Evolutionary conservation across 2,888 invertebrate genomes (phyloP).

Genomic region (Polydrusus tereticollis): DNA sequence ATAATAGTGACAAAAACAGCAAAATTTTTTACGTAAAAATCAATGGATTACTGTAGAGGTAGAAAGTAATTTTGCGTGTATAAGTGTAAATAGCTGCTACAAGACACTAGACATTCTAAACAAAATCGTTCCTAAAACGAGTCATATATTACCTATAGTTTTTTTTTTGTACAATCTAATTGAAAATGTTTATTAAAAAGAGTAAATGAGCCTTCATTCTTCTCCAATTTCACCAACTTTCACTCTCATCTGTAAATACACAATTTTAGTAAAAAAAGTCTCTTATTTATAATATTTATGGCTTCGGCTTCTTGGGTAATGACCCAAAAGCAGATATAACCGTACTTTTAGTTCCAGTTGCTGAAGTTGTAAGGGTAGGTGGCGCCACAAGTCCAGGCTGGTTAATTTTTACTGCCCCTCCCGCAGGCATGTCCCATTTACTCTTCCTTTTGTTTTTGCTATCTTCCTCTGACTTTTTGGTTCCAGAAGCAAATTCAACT

Average conservation of each 20-base stretch:
- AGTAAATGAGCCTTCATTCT: conserved; percentile 13
- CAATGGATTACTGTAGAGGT: too few species aligned
- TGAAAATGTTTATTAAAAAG: conserved; percentile 4
- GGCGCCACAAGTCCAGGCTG: conserved; percentile 77
- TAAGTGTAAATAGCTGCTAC: too few species aligned
- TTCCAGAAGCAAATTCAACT: conserved; percentile 85
- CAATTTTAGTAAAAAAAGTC: conserved; percentile 9
- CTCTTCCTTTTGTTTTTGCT: conserved; percentile 89
- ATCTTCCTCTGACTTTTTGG: conserved; percentile 77
- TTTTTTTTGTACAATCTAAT: neutral
- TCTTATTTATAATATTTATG: conserved; percentile 19
- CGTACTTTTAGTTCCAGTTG: conserved; percentile 91
- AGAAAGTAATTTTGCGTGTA: too few species aligned
- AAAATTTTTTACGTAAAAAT: too few species aligned
- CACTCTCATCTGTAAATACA: conserved; percentile 26
- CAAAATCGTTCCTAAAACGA: neutral
- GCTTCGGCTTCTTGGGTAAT: conserved; percentile 83
- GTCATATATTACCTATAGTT: neutral
- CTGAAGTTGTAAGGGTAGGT: conserved; percentile 82
- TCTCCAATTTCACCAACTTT: conserved; percentile 22
- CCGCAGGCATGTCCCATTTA: conserved; percentile 92
- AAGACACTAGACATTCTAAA: neutral
- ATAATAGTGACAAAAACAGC: too few species aligned
- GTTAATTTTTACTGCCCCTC: conserved; percentile 72
- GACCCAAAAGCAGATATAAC: conserved; percentile 95